A percentile compares a stretch with the other conserved stretches of the same genome.
phyloP scores from a whole-genome alignment of 2,888 invertebrate genomes.

The Andrena hattorfiana region DNA sequence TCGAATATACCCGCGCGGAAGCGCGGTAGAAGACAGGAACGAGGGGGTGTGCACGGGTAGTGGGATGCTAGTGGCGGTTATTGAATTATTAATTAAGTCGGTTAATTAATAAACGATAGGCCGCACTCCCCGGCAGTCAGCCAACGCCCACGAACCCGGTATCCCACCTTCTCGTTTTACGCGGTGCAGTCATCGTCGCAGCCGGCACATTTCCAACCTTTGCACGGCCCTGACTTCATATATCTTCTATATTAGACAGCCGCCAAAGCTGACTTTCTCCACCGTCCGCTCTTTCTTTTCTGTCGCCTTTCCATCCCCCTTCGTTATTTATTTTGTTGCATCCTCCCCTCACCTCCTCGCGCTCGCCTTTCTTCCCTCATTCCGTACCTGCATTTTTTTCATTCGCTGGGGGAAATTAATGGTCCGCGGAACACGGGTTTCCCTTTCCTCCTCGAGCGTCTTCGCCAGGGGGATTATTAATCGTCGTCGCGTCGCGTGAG shows the following conservation, averaged over 20 bases:
- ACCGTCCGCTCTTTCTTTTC: background rate
- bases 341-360: background rate
- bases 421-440: conserved; percentile 27
- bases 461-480: conserved; percentile 37
- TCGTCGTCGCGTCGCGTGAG: conserved; percentile 7
- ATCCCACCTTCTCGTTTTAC: conserved; percentile 48
- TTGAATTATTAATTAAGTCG: conserved; percentile 82
- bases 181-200: conserved; percentile 33
- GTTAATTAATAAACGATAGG: conserved; percentile 81
- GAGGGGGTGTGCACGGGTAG: conserved; percentile 18
- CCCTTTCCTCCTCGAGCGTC: conserved; percentile 2
- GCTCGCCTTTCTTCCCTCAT: background rate
- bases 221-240: conserved; percentile 40
- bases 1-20: conserved; percentile 25
- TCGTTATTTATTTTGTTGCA: conserved; percentile 38
- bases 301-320: background rate
- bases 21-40: conserved; percentile 13
- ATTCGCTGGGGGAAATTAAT: conserved; percentile 49
- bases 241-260: conserved; percentile 52
- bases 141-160: conserved; percentile 53
- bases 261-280: conserved; percentile 30
- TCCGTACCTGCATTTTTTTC: conserved; percentile 47
- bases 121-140: conserved; percentile 63
- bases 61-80: conserved; percentile 69
- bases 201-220: conserved; percentile 33